Evolutionary conservation across 2,888 invertebrate species (phyloP), one percentile per base, ranked within the genome.

Genomic region (Diaphora mendica): DNA sequence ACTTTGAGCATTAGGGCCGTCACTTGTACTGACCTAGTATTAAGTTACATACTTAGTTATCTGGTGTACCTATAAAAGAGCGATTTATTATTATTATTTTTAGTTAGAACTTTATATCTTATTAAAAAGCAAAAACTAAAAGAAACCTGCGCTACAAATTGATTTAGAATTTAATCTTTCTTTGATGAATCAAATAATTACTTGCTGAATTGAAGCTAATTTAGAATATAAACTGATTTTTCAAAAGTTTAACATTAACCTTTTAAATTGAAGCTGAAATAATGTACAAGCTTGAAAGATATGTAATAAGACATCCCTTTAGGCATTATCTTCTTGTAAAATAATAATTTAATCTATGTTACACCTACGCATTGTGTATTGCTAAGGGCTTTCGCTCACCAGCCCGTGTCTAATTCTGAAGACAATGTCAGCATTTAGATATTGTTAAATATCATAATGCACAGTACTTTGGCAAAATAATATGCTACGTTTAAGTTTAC

Each of bases 401-500:
- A 87, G 85, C 81, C 91, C 93, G 90, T 94, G 90, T 92, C 93
- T 92, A 93, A 94, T 92, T 81, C 84, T 82, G 85, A 91, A 94
- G 91, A 93, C 94, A 93, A 94, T 93, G 92, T 90, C 88, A 93
- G 91, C 90, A 88, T 91, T 93, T 92, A 92, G 90, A 91, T 92
- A 92, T 93, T 92, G 92, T 93, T 93, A 93, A 94, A 93, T 94
- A 92, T 90, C 89, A 91, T 92, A 93, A 93, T 91, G 84, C 87
- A 80, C 85, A 82, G 91, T 90, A 88, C 91, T 93, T 91, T 86
- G 78, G 87, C 89, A 91, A 89, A 90, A 91, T 92, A 91, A 92
- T 90, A 87, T 87, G 82, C 83, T 78, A 90, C 86, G 91, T 82
- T 89, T 84, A 80, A 74, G 15, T 67, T 20, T 70, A 70, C 35